These are phyloP conservation scores for Machaerirhynchus nigripectus DNA, from an alignment of 2,113 vertebrate species.

Conservation along the genomic window DNA sequence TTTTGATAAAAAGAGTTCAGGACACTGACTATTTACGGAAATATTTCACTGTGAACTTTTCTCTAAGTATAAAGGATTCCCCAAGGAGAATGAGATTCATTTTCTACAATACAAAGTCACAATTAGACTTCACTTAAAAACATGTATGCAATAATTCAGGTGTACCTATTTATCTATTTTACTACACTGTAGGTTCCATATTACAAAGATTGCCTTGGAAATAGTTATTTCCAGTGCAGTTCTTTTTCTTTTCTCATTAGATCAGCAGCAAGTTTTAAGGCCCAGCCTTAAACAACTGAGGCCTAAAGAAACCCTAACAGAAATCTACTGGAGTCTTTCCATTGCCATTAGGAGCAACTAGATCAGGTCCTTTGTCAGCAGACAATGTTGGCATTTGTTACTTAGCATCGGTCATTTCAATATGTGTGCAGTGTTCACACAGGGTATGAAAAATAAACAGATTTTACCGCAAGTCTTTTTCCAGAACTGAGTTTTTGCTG, in stretches of 20 bases:
- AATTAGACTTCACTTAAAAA: not conserved
- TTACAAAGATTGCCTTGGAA: not conserved
- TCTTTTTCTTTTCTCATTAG: not conserved
- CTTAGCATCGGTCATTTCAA: not conserved
- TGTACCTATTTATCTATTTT: not conserved
- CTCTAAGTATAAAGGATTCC: not conserved
- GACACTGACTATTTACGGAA: not conserved
- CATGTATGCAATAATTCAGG: not conserved
- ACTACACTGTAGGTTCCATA: not conserved
- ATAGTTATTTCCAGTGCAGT: not conserved
- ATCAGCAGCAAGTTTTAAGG: not conserved
- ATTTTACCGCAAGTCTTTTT: conserved; percentile 83
- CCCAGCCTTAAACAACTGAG: not conserved
- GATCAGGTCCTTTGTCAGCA: not conserved
- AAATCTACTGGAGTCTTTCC: not conserved
- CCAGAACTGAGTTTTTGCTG: conserved; percentile 84
- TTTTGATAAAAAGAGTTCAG: not conserved
- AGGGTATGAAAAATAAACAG: not conserved
- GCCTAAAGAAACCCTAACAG: not conserved
- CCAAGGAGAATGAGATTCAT: not conserved
- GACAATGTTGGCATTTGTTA: not conserved
- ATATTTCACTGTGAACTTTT: not conserved
- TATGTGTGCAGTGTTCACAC: not conserved
- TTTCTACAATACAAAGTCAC: not conserved
- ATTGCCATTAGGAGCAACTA: not conserved